These are phyloP conservation scores for Riparia riparia DNA, from an alignment of 2,113 vertebrate species.

Conservation along the genomic window DNA sequence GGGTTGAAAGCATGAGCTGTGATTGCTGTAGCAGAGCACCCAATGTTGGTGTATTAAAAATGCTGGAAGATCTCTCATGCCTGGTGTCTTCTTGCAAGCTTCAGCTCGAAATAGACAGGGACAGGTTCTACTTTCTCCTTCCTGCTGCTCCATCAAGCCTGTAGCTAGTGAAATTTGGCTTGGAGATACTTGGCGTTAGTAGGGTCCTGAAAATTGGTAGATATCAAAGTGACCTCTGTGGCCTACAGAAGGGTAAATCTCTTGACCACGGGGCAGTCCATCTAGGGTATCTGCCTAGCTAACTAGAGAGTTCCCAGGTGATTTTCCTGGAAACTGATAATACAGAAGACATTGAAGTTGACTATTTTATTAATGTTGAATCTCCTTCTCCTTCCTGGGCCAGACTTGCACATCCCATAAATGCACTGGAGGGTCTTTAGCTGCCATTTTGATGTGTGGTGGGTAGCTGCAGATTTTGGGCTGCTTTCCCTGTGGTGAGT, in stretches of 20 bases:
- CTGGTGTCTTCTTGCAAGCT: not conserved
- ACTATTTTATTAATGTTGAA: not conserved
- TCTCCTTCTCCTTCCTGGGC: not conserved
- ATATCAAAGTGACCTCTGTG: not conserved
- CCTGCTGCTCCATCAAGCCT: not conserved
- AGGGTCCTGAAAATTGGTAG: not conserved
- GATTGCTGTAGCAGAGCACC: not conserved
- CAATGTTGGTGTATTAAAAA: not conserved
- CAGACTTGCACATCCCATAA: not conserved
- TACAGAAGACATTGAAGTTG: not conserved
- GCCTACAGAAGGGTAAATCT: not conserved
- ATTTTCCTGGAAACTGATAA: not conserved
- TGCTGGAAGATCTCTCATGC: not conserved
- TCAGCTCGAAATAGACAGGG: not conserved
- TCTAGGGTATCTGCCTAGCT: not conserved
- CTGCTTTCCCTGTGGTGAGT: not conserved
- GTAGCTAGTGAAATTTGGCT: not conserved
- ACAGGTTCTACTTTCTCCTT: not conserved
- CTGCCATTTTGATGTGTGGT: not conserved
- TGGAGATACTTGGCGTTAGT: not conserved
- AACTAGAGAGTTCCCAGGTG: not conserved
- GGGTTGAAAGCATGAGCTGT: not conserved
- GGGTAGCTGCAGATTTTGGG: not conserved
- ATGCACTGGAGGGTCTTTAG: not conserved
- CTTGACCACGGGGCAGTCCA: not conserved